Evolutionary conservation across 2,113 vertebrate genomes (phyloP), one percentile per base, ranked within the genome.

Genomic region (Cheirogaleus medius): DNA sequence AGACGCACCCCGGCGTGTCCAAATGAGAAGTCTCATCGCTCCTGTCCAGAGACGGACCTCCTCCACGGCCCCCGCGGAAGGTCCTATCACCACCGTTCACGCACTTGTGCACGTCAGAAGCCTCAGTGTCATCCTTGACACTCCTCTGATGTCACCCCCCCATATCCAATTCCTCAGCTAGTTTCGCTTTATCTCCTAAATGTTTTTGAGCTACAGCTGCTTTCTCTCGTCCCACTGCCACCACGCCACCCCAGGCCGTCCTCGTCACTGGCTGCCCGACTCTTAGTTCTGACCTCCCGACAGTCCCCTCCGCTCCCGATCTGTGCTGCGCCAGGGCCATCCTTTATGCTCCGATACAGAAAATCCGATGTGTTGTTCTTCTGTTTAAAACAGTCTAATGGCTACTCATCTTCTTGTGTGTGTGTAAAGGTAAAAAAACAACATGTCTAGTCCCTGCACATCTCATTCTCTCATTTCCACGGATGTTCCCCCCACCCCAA

Each of bases 221-320:
- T 2, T 12, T 34, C 23, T 56, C 18, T 49, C 8, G 5, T 4
- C 20, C 2, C 60, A 4, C 12, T 14, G 42, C 60, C 13, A 2
- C 9, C 1, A 1, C 20, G 1, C 47, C n/a, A n/a, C 1, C 11
- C 2, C 0, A 1, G 15, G 10, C 78, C 8, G 1, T 54, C 25
- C 58, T 74, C 3, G 0, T 14, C 0, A 0, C 54, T 69, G 32
- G 6, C 21, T 63, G 44, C 80, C 8, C 2, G 42, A 6, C 3
- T 21, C 21, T 29, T 34, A 6, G 17, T 39, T 8, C 7, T 0
- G 0, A 5, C 14, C 42, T 34, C 60, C 14, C 17, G 3, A 3
- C 39, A 0, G 0, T 3, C 23, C 7, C 11, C 77, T 47, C 47
- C 0, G 34, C 4, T 44, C 42, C 18, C 1, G 4, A 13, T 6